Percentiles rank a stretch among this genome's conserved stretches.
These are phyloP conservation scores for Drosophila limbata DNA, from an alignment of 2,888 invertebrate genomes.

Conservation along the genomic window DNA sequence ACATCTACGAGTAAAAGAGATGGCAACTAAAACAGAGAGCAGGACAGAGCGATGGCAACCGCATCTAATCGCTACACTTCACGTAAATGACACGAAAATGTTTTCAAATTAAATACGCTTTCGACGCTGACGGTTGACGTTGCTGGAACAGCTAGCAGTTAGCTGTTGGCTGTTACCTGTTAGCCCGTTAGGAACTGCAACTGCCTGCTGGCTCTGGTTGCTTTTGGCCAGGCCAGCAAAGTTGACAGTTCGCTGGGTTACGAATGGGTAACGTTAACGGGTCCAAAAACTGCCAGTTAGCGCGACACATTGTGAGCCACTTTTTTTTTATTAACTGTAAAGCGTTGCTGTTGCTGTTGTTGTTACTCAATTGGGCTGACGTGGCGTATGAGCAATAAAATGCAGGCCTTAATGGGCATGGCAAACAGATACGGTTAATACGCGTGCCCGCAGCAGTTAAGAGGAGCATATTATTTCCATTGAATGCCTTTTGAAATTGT, in stretches of 20 bases:
- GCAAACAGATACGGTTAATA: slow-evolving; percentile 50
- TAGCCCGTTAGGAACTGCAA: slow-evolving; percentile 20
- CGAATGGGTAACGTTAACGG: slow-evolving; percentile 46
- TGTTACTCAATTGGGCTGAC: slow-evolving; percentile 50
- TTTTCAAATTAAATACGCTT: slow-evolving; percentile 66
- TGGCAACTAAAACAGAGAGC: slow-evolving; percentile 12
- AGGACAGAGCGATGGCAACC: slow-evolving; percentile 45
- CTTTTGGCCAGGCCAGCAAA: slow-evolving; percentile 17
- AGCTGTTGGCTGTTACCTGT: slow-evolving; percentile 6
- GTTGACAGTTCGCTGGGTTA: slow-evolving; percentile 61
- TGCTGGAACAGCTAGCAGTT: slow-evolving; percentile 13
- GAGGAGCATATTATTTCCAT: slow-evolving; percentile 32
- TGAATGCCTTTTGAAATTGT: neutral
- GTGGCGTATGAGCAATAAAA: slow-evolving; percentile 63
- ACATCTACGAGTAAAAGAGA: slow-evolving; percentile 14
- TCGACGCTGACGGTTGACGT: slow-evolving; percentile 34
- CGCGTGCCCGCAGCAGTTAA: slow-evolving; percentile 18
- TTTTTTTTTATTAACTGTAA: slow-evolving; percentile 61
- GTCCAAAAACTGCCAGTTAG: slow-evolving; percentile 24
- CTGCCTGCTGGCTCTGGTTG: slow-evolving; percentile 28
- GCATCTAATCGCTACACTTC: slow-evolving; percentile 71
- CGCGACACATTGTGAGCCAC: slow-evolving; percentile 47
- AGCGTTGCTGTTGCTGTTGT: slow-evolving; percentile 23
- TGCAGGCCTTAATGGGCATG: slow-evolving; percentile 51
- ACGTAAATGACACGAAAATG: slow-evolving; percentile 74